phyloP scores from a whole-genome alignment of 2,113 vertebrate species.

The Micromys minutus region DNA sequence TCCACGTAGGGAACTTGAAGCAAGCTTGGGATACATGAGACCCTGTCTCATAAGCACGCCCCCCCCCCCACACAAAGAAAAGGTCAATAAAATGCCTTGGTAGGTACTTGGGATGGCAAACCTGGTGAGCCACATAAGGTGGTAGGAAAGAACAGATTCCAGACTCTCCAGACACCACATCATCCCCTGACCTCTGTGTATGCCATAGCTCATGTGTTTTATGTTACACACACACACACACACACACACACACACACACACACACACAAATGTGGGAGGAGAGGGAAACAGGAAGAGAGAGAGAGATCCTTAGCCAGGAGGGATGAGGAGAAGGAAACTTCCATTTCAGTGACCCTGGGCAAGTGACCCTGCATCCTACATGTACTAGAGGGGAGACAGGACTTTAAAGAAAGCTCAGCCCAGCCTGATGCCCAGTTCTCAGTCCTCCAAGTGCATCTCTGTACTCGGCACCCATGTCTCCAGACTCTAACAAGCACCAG shows the following conservation, averaged over 20 bases:
- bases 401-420: background rate
- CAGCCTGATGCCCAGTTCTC: background rate
- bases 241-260: background rate
- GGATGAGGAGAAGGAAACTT: background rate
- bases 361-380: background rate
- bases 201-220: background rate
- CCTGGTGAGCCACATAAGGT: background rate
- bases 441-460: background rate
- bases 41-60: background rate
- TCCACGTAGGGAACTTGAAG: background rate
- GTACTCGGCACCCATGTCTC: background rate
- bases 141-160: no score
- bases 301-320: background rate
- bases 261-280: no score
- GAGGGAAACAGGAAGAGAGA: no score
- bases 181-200: background rate
- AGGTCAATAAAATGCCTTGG: background rate
- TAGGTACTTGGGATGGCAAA: background rate
- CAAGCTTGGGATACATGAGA: background rate
- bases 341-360: background rate
- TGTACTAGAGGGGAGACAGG: background rate
- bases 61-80: no score
- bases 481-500: slow-evolving; percentile 14
- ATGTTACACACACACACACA: background rate
- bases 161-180: background rate